A percentile compares a stretch with the other conserved stretches of the same genome.
Conservation (phyloP, 2,888 invertebrate species). For the Thysanoteuthis rhombus region DNA sequence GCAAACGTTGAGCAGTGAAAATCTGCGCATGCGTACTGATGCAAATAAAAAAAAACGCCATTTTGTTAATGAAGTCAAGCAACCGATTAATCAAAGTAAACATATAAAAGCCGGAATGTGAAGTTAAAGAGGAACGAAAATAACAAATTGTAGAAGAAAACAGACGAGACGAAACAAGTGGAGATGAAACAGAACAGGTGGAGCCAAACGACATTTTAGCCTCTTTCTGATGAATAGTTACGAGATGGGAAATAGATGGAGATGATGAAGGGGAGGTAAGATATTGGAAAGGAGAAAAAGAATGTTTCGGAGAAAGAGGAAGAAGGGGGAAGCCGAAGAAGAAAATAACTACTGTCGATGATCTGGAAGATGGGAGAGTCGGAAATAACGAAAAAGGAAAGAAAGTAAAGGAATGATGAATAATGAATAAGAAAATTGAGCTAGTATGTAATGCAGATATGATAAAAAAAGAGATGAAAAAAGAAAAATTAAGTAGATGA, state of each 20-base stretch:
- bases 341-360: background rate
- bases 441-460: accelerated
- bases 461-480: background rate
- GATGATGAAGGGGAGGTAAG: background rate
- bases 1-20: no score
- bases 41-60: background rate
- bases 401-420: background rate
- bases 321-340: background rate
- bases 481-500: no score
- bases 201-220: background rate
- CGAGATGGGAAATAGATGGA: background rate
- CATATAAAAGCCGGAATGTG: background rate
- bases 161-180: no score
- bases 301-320: background rate
- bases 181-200: background rate
- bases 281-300: background rate
- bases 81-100: background rate
- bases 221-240: no score
- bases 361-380: background rate
- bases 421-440: background rate
- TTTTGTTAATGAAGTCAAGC: background rate
- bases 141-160: background rate
- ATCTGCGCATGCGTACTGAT: background rate
- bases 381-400: background rate
- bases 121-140: background rate